Base-by-base conservation (phyloP, 2,113 vertebrate species). In the Mastomys natalensis region DNA sequence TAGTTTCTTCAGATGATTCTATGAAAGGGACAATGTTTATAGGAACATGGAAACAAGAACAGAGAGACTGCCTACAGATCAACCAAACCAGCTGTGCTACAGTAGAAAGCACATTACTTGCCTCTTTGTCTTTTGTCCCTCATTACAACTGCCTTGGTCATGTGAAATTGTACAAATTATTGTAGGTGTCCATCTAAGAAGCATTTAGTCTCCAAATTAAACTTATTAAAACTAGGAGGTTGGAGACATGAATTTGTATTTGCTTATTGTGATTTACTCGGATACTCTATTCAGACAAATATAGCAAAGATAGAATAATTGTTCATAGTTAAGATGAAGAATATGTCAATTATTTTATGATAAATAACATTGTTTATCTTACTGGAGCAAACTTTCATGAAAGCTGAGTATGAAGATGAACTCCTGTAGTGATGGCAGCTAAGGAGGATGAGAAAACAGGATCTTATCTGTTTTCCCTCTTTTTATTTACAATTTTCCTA, bases 61-160 rank as follows among this genome's bases (percentile, higher is more conserved):
- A 53, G 53, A 80, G 77, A n/a, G 13, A 80, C 12, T 34, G 0
- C 77, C 51, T 24, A 10, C 43, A 45, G 70, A 74, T 7, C 55
- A 73, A 43, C 55, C 48, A 43, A 1, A 16, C 9, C 53, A 45
- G 22, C 11, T 43, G 26, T 48, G n/a, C 24, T 43, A 1, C 55
- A 45, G 76, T 72, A 96, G 37, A 84, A 93, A 64, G 53, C n/a
- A 91, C 17, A 21, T 72, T 40, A 81, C 81, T 51, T 66, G 40
- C 40, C 17, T 73, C 43, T 45, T 37, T 40, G 16, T 72, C 4
- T 19, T 77, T 76, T 70, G 26, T 31, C 16, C 51, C 37, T 72
- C 26, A 55, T 40, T 31, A 43, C 6, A 1, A 12, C 58, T 70
- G 80, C 34, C 48, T 31, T 53, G 66, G 31, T 29, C 5, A 37